Evolutionary conservation across 2,888 invertebrate genomes (phyloP).

Genomic region (Synanthedon myopaeformis): DNA sequence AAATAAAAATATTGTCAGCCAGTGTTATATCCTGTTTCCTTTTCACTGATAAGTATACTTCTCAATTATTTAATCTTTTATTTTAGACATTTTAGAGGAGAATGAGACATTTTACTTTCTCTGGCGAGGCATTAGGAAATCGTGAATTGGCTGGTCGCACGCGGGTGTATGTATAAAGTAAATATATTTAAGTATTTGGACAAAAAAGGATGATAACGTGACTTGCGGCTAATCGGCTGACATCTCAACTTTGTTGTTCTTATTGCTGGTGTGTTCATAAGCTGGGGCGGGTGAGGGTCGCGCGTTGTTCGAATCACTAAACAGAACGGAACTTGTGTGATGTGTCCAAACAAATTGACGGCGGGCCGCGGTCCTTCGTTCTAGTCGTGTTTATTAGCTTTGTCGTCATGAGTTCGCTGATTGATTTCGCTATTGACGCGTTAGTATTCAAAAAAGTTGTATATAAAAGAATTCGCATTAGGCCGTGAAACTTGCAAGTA

Average conservation of each 20-base stretch:
- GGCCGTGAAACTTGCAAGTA: too few relatives aligned
- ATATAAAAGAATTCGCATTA: too few relatives aligned
- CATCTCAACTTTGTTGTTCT: conserved; percentile 63
- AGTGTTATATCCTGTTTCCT: too few relatives aligned
- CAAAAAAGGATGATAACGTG: conserved; percentile 44
- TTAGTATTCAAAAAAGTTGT: too few relatives aligned
- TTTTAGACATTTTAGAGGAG: too few relatives aligned
- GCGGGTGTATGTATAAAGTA: conserved; percentile 18
- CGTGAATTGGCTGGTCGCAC: conserved; percentile 6
- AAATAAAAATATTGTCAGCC: too few relatives aligned
- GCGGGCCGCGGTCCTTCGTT: conserved; percentile 54
- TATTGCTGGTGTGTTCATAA: conserved; percentile 59
- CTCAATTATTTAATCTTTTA: too few relatives aligned
- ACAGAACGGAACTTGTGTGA: conserved; percentile 31
- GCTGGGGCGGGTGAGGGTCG: conserved; percentile 32
- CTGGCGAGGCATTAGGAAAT: neutral
- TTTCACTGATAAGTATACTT: too few relatives aligned
- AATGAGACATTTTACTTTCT: too few relatives aligned
- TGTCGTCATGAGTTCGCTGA: conserved; percentile 2
- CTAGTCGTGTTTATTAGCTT: conserved; percentile 43
- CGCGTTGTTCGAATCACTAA: conserved; percentile 51
- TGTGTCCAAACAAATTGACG: conserved; percentile 55
- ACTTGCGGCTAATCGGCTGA: conserved; percentile 54
- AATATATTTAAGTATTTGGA: conserved; percentile 31
- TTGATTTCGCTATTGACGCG: too few relatives aligned